Evolutionary conservation across 1,140 invertebrate genomes (phyloP), one percentile per base, ranked within the genome.

Genomic region (Achatina immaculata): DNA sequence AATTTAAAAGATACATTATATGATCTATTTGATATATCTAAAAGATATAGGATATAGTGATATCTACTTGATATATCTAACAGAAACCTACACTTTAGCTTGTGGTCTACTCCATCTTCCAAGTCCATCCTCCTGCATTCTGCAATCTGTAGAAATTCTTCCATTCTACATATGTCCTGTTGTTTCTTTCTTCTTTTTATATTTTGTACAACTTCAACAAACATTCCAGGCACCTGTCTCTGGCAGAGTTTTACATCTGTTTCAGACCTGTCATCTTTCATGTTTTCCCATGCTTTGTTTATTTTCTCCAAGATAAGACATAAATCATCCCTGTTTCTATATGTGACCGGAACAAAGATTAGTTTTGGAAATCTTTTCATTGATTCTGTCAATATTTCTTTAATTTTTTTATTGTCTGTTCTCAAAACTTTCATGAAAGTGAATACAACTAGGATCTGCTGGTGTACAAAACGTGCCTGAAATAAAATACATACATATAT

Each of bases 401-500:
- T 28, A 16, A 6, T 42, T n/a, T 28, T 6, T 42, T 28, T 2
- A 1, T 42, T 11, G 36, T 38, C 24, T 65, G 19, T 21, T 16
- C 36, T 51, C 48, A 76, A 40, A 24, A 19, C 9, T 14, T 14
- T 16, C 62, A 55, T 40, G 34, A 24, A 48, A 4, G 65, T 38
- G 43, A 7, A 78, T 9, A 68, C 58, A 68, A 78, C 31, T 24
- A 78, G 43, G 7, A 78, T 78, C 14, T 45, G n/a, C 21, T 58
- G 76, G 9, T 31, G 38, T 2, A 45, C 7, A 40, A 78, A 38
- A 68, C 62, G 45, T 31, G 76, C 58, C 76, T 78, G 42, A 24
- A 77, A 51, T 6, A 76, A 31, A 76, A 28, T 38, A 7, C 11
- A 72, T 21, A 21, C 4, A 55, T 4, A 72, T 7, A 45, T 34